These are phyloP conservation scores for Arvicanthis niloticus DNA, from an alignment of 2,113 vertebrate species.

Conservation along the genomic window DNA sequence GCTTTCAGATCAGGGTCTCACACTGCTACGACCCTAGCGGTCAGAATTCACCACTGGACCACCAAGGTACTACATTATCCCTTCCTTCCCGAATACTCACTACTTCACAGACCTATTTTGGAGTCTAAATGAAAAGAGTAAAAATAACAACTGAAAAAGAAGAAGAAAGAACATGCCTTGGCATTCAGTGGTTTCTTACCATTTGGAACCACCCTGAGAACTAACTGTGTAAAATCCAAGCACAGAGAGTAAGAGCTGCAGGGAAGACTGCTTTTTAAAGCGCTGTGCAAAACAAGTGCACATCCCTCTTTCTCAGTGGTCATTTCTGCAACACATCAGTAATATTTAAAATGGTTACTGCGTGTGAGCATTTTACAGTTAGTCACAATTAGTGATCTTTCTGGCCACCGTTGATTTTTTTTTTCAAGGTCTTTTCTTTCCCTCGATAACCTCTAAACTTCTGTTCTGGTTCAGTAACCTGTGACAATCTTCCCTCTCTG, in stretches of 20 bases:
- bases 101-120: neutral
- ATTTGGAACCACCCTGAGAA: neutral
- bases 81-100: neutral
- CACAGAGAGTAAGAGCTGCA: neutral
- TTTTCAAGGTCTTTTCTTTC: slow-evolving; percentile 65
- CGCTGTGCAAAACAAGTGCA: neutral
- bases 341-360: slow-evolving; percentile 55
- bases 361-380: slow-evolving; percentile 55
- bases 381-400: slow-evolving; percentile 59
- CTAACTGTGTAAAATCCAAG: slow-evolving; percentile 11
- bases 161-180: neutral
- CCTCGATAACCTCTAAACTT: slow-evolving; percentile 68
- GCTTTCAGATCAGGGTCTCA: neutral
- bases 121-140: neutral
- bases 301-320: slow-evolving; percentile 55
- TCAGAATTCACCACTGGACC: neutral
- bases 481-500: slow-evolving; percentile 69
- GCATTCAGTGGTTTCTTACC: neutral
- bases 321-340: slow-evolving; percentile 50
- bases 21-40: neutral
- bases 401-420: slow-evolving; percentile 54
- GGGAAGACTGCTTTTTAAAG: neutral
- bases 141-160: neutral
- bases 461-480: slow-evolving; percentile 68
- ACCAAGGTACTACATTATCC: neutral